Evolutionary conservation across 2,113 vertebrate genomes (phyloP).

Genomic region (Pionites leucogaster): DNA sequence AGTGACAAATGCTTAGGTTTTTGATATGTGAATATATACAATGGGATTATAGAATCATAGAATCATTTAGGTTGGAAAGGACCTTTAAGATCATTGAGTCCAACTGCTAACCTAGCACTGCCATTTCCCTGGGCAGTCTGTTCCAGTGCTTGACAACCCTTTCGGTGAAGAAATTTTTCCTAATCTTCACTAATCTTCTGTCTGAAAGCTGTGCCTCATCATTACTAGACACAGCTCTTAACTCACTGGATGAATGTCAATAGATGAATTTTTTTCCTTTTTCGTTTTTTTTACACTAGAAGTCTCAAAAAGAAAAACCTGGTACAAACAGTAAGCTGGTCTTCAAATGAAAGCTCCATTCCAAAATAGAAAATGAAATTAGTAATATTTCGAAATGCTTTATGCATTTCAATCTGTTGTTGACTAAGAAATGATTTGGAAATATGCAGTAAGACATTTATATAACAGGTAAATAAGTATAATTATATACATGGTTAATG

Average conservation of each 20-base stretch:
- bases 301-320: neutral
- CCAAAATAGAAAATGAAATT: neutral
- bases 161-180: neutral
- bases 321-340: neutral
- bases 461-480: neutral
- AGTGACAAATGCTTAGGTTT: neutral
- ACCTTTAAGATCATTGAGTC: neutral
- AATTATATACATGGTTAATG: neutral
- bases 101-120: neutral
- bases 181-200: neutral
- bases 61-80: neutral
- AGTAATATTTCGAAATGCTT: neutral
- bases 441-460: neutral
- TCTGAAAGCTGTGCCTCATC: neutral
- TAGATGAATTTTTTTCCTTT: neutral
- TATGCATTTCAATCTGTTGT: neutral
- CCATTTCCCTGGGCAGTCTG: neutral
- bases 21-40: neutral
- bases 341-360: neutral
- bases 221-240: neutral
- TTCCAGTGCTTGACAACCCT: neutral
- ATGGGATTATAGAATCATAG: neutral
- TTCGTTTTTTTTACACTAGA: neutral
- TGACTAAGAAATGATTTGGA: slow-evolving; percentile 17
- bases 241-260: neutral